Percentiles rank a stretch among this genome's conserved stretches.
phyloP scores from a whole-genome alignment of 2,113 vertebrate species.

The Australoheros scitulus region DNA sequence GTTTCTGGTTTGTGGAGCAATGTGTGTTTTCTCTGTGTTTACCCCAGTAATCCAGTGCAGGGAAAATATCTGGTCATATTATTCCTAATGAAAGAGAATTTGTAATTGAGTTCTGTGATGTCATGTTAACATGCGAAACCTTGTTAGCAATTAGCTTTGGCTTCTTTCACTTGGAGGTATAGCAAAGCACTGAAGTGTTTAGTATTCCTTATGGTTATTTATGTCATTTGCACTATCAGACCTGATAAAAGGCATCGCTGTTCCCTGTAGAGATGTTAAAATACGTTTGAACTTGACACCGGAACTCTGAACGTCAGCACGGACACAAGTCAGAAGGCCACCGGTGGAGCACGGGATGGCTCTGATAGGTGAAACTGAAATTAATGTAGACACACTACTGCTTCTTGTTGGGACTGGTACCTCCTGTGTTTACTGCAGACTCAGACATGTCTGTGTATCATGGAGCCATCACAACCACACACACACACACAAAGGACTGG shows the following conservation, averaged over 20 bases:
- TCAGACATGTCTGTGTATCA: constrained; percentile 18
- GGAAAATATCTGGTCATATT: constrained; percentile 10
- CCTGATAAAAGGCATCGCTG: not conserved
- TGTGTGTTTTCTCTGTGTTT: constrained; percentile 17
- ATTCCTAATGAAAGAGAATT: not conserved
- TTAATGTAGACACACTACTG: not conserved
- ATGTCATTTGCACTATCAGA: not conserved
- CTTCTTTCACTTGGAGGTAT: not conserved
- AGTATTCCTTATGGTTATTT: not conserved
- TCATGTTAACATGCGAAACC: not conserved
- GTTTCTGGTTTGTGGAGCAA: constrained; percentile 1
- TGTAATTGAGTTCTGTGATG: constrained; percentile 20
- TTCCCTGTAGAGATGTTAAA: too few relatives aligned
- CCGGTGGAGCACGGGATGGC: too few relatives aligned
- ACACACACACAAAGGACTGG: constrained; percentile 20
- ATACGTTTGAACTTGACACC: too few relatives aligned
- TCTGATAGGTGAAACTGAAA: not conserved
- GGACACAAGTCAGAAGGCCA: too few relatives aligned
- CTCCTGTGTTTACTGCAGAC: constrained; percentile 11
- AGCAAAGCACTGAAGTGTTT: not conserved
- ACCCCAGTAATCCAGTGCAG: constrained; percentile 12
- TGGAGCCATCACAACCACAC: constrained; percentile 18
- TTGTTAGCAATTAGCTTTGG: not conserved
- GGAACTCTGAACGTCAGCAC: too few relatives aligned
- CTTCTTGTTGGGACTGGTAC: not conserved